Evolutionary conservation across 2,113 vertebrate species (phyloP).

Genomic region (Bombycilla garrulus): DNA sequence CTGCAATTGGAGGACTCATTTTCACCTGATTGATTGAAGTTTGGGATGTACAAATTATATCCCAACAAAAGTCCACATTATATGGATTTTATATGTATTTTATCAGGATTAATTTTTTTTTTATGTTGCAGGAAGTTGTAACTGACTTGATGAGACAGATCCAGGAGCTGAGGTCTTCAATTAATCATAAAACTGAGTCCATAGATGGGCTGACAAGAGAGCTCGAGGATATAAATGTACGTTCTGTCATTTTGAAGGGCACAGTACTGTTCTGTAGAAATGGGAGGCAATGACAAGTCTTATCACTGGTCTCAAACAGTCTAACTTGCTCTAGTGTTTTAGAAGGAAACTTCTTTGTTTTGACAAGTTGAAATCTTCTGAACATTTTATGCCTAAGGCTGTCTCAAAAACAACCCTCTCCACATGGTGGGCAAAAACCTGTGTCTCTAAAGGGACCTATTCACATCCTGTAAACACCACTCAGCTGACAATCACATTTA

Average conservation of each 20-base stretch:
- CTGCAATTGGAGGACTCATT: neutral
- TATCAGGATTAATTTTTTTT: neutral
- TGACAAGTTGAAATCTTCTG: slow-evolving; percentile 38
- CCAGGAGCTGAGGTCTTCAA: slow-evolving; percentile 82
- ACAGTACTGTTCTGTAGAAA: neutral
- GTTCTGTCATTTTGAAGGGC: slow-evolving; percentile 43
- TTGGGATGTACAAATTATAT: neutral
- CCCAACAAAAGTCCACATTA: neutral
- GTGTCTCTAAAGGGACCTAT: slow-evolving; percentile 11
- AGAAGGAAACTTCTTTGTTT: slow-evolving; percentile 26
- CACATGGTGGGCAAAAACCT: neutral
- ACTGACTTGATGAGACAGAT: slow-evolving; percentile 89
- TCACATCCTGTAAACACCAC: slow-evolving; percentile 11
- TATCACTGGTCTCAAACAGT: neutral
- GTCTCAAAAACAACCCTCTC: slow-evolving; percentile 15
- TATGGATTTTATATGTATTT: neutral
- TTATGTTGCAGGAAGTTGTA: slow-evolving; percentile 80
- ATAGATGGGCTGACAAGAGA: slow-evolving; percentile 81
- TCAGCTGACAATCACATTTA: slow-evolving; percentile 13
- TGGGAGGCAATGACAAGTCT: slow-evolving; percentile 5
- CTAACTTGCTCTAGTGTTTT: neutral
- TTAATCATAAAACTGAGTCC: slow-evolving; percentile 80
- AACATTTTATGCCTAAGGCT: slow-evolving; percentile 39
- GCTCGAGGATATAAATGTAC: slow-evolving; percentile 85
- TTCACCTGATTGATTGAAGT: neutral